Evolutionary conservation across 2,797 vertebrate genomes (phyloP).

Genomic region (Catharus ustulatus): DNA sequence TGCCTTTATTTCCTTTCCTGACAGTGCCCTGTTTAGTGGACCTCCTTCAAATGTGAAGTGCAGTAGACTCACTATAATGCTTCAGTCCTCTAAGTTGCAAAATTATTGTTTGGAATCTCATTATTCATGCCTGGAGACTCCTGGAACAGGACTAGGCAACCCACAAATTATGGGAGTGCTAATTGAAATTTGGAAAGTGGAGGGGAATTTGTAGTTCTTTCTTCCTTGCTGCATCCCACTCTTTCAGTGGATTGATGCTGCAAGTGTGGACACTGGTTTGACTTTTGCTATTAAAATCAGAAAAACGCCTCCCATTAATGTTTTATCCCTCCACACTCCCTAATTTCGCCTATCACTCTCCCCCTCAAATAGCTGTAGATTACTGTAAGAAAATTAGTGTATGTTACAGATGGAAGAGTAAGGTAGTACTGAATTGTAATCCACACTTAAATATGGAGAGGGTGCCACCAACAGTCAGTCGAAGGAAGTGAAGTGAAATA

Average conservation of each 20-base stretch:
- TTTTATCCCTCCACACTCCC: background rate
- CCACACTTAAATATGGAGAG: slow-evolving; percentile 13
- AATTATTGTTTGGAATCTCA: background rate
- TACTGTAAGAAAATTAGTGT: background rate
- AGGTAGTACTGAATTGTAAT: background rate
- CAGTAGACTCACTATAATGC: background rate
- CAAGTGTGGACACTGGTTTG: background rate
- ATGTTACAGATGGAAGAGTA: background rate
- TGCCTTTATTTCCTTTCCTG: background rate
- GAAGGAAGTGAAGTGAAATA: slow-evolving; percentile 1
- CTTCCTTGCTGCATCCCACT: background rate
- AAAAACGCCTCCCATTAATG: background rate
- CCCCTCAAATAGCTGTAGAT: background rate
- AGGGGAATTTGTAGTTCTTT: background rate
- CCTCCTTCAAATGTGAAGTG: background rate
- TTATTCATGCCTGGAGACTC: background rate
- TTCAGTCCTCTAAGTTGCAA: background rate
- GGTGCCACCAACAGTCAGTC: slow-evolving; percentile 39
- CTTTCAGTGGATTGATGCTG: background rate
- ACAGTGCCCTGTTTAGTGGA: background rate
- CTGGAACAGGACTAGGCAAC: background rate
- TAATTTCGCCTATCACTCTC: background rate
- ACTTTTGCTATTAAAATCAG: background rate
- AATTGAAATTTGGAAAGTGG: background rate
- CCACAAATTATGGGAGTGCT: background rate